phyloP scores from a whole-genome alignment of 2,888 invertebrate genomes.

The Phrixothrix hirtus region DNA sequence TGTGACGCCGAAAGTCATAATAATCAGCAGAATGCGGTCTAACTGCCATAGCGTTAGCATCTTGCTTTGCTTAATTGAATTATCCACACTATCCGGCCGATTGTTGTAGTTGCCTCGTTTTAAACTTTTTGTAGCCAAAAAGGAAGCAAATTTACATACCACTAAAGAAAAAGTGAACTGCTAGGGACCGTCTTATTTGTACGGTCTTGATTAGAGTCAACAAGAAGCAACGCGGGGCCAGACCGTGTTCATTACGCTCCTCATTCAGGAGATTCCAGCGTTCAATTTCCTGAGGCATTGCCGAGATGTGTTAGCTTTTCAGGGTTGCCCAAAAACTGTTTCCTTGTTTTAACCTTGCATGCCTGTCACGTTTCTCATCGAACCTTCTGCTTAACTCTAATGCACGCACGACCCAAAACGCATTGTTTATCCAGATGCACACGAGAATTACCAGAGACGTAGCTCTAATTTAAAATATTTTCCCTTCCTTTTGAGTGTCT shows the following conservation, averaged over 20 bases:
- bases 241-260: slow-evolving; percentile 45
- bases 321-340: slow-evolving; percentile 22
- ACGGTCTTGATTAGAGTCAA: slow-evolving; percentile 44
- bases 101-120: slow-evolving; percentile 29
- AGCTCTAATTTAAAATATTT: too few relatives aligned
- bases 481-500: too few relatives aligned
- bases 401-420: slow-evolving; percentile 1
- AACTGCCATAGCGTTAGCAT: slow-evolving; percentile 15
- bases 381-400: slow-evolving; percentile 44
- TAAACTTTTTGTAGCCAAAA: slow-evolving; percentile 28
- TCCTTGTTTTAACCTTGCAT: slow-evolving; percentile 29
- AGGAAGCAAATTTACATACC: slow-evolving; percentile 36
- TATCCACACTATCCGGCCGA: slow-evolving; percentile 29
- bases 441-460: background rate
- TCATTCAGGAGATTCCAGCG: slow-evolving; percentile 42
- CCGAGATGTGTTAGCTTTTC: slow-evolving; percentile 32
- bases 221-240: slow-evolving; percentile 31
- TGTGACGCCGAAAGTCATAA: slow-evolving; percentile 36
- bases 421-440: slow-evolving; percentile 18
- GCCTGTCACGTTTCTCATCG: slow-evolving; percentile 47
- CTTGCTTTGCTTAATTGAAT: slow-evolving; percentile 34
- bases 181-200: slow-evolving; percentile 38
- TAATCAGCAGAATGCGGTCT: slow-evolving; percentile 34
- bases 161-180: slow-evolving; percentile 25
- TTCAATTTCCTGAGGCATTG: slow-evolving; percentile 47